These are phyloP conservation scores for Patella caerulea DNA, from an alignment of 2,888 invertebrate genomes.

Conservation along the genomic window DNA sequence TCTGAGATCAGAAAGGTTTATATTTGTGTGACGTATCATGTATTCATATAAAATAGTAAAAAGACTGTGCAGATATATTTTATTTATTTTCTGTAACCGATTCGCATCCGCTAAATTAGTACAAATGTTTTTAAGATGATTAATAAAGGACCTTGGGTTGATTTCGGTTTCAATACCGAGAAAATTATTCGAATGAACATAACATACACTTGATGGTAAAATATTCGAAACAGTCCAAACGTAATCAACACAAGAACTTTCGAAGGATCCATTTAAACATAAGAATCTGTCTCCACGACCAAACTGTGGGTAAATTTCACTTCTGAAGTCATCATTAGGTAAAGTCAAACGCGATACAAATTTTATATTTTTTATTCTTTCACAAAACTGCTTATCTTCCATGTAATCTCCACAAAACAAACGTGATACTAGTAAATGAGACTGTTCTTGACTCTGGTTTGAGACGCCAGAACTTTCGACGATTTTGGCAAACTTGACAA, in stretches of 20 bases:
- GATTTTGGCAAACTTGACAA: constrained; percentile 34
- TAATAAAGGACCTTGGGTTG: not conserved
- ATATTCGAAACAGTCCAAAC: constrained; percentile 14
- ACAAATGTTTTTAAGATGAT: not conserved
- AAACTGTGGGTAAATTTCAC: constrained; percentile 14
- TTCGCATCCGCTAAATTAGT: not conserved
- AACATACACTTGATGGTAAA: not conserved
- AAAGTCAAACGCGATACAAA: constrained; percentile 27
- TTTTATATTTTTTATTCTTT: constrained; percentile 19
- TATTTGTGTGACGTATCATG: not conserved
- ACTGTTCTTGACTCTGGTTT: constrained; percentile 18
- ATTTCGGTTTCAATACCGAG: not conserved
- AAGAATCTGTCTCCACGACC: constrained; percentile 1
- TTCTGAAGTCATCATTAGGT: not conserved
- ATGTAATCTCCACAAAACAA: constrained; percentile 23
- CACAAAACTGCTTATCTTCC: constrained; percentile 3
- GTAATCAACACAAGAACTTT: not conserved
- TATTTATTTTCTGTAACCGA: not conserved
- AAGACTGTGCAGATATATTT: not conserved
- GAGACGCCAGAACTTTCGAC: constrained; percentile 26
- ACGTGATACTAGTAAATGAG: constrained; percentile 21
- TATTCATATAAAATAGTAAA: not conserved
- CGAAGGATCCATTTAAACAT: constrained; percentile 20
- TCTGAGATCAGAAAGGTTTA: not conserved
- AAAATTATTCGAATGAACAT: not conserved